A percentile compares a stretch with the other conserved stretches of the same genome.
Conservation (phyloP, 92 coral and sea anemone species). For the Blastomussa wellsi region DNA sequence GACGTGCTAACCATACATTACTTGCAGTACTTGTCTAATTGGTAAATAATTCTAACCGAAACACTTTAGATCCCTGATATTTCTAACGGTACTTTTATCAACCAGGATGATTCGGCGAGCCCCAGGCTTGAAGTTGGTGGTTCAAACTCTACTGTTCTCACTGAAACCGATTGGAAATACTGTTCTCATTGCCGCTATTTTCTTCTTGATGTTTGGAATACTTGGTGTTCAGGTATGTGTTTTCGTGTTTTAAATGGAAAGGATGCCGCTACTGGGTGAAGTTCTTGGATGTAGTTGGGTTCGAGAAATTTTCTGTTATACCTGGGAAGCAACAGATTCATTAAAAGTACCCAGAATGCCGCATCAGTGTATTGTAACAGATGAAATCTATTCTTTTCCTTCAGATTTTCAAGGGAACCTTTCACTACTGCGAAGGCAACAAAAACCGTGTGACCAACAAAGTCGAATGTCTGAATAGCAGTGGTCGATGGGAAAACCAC, state of each 20-base stretch:
- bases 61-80: neutral
- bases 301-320: too few species aligned
- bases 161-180: conserved; percentile 97
- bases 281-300: too few species aligned
- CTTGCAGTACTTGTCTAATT: too few species aligned
- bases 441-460: conserved; percentile 62
- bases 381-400: neutral
- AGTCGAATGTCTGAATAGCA: conserved; percentile 61
- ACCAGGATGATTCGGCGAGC: conserved; percentile 96
- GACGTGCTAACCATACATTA: too few species aligned
- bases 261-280: too few species aligned
- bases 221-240: conserved; percentile 88
- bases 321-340: too few species aligned
- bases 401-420: conserved; percentile 91
- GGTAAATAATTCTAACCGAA: neutral
- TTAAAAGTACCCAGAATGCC: too few species aligned
- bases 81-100: neutral
- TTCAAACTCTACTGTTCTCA: conserved; percentile 86
- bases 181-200: conserved; percentile 92
- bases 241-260: neutral
- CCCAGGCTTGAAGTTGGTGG: conserved; percentile 94
- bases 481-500: conserved; percentile 78
- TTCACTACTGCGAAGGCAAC: conserved; percentile 79
- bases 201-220: conserved; percentile 91
- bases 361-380: too few species aligned